Evolutionary conservation across 1,140 invertebrate species (phyloP).

Genomic region (Sweltsa coloradensis): DNA sequence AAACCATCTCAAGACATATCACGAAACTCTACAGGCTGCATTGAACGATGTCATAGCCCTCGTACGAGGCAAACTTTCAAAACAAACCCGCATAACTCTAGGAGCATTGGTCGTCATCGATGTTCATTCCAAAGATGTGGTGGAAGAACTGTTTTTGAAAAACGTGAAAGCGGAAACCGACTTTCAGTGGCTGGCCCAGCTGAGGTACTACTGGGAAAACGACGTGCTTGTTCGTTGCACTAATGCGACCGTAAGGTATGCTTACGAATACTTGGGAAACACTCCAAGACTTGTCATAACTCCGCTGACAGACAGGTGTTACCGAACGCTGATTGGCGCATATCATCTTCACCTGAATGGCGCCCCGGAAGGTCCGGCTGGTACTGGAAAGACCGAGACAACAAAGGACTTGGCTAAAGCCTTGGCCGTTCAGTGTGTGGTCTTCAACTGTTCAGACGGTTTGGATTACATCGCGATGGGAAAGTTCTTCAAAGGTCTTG

Average conservation of each 20-base stretch:
- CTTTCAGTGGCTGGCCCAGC: slow-evolving; percentile 84
- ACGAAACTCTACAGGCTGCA: slow-evolving; percentile 36
- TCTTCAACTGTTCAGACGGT: slow-evolving; percentile 92
- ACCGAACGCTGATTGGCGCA: slow-evolving; percentile 76
- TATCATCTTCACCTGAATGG: slow-evolving; percentile 79
- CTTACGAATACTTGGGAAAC: slow-evolving; percentile 85
- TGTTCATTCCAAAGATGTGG: slow-evolving; percentile 83
- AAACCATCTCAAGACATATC: slow-evolving; percentile 39
- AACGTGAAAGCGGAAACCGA: slow-evolving; percentile 60
- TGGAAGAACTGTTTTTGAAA: slow-evolving; percentile 55
- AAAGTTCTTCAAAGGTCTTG: slow-evolving; percentile 80
- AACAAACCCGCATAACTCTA: slow-evolving; percentile 62
- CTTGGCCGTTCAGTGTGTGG: slow-evolving; percentile 81
- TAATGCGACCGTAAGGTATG: slow-evolving; percentile 72
- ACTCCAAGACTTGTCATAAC: slow-evolving; percentile 56
- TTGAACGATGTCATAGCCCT: slow-evolving; percentile 38
- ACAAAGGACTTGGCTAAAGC: slow-evolving; percentile 84
- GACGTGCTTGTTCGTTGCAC: slow-evolving; percentile 70
- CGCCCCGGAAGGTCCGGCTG: slow-evolving; percentile 79
- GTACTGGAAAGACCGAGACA: slow-evolving; percentile 86
- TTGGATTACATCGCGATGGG: slow-evolving; percentile 88
- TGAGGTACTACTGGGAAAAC: slow-evolving; percentile 78
- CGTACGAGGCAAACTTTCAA: slow-evolving; percentile 42
- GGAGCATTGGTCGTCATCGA: slow-evolving; percentile 82
- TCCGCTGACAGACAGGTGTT: slow-evolving; percentile 62